Evolutionary conservation across 2,888 invertebrate species (phyloP).

Genomic region (Dusona sp.): DNA sequence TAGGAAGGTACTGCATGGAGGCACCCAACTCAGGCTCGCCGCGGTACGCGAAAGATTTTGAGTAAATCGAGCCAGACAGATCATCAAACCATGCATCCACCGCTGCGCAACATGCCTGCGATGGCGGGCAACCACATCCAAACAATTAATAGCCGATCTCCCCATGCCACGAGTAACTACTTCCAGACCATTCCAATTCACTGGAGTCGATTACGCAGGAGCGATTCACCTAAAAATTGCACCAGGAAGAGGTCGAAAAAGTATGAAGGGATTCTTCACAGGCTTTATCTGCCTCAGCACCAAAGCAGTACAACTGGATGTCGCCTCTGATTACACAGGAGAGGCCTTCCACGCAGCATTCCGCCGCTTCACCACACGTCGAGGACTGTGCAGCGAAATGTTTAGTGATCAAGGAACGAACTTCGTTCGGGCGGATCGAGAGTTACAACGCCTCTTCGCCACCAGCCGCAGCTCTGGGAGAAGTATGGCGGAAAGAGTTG

Average conservation of each 20-base stretch:
- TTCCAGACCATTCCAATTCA: slow-evolving; percentile 35
- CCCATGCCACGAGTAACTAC: slow-evolving; percentile 3
- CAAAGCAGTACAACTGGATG: background rate
- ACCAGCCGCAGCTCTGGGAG: no score
- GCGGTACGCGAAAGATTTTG: slow-evolving; percentile 55
- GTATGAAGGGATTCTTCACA: background rate
- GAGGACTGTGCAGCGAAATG: no score
- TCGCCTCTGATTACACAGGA: no score
- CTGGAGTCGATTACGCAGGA: slow-evolving; percentile 62
- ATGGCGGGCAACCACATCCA: slow-evolving; percentile 31
- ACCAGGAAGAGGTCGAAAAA: slow-evolving; percentile 33
- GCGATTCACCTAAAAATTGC: slow-evolving; percentile 37
- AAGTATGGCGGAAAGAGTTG: no score
- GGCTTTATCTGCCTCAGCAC: background rate
- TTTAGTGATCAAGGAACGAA: no score
- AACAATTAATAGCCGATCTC: slow-evolving; percentile 68
- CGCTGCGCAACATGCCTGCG: slow-evolving; percentile 26
- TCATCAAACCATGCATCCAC: slow-evolving; percentile 8
- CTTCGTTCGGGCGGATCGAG: no score
- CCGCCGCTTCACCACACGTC: no score
- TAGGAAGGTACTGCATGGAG: slow-evolving; percentile 49
- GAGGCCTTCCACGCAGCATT: no score
- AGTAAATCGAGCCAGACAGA: slow-evolving; percentile 40
- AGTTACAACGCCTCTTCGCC: no score
- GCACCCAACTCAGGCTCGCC: slow-evolving; percentile 47